phyloP scores from a whole-genome alignment of 2,888 invertebrate genomes.

The Baronia brevicornis region DNA sequence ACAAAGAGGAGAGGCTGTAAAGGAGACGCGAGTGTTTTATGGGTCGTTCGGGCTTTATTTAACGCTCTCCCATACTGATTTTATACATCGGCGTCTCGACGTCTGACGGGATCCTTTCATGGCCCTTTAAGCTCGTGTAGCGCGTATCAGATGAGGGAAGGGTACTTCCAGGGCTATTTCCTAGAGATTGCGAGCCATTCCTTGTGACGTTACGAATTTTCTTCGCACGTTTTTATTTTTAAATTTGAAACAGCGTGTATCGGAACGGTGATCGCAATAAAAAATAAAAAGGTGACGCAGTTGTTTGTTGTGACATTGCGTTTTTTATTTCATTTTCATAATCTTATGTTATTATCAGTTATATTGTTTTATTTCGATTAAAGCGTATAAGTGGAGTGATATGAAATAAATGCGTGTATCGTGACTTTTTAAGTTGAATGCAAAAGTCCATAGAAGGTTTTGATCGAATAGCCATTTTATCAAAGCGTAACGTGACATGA shows the following conservation, averaged over 20 bases:
- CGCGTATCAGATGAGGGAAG: conserved; percentile 25
- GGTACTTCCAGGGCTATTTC: conserved; percentile 23
- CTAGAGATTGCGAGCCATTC: conserved; percentile 22
- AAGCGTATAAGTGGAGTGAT: too few relatives aligned
- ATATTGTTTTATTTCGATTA: too few relatives aligned
- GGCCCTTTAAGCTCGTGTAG: conserved; percentile 27
- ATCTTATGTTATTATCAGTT: too few relatives aligned
- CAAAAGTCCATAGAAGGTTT: too few relatives aligned
- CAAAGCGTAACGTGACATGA: too few relatives aligned
- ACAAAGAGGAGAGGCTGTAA: conserved; percentile 50
- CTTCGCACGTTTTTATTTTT: conserved; percentile 6
- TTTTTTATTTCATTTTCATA: too few relatives aligned
- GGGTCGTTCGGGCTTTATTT: conserved; percentile 60
- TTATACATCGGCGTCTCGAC: conserved; percentile 54
- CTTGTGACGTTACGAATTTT: conserved; percentile 10
- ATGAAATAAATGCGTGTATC: too few relatives aligned
- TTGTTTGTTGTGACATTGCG: too few relatives aligned
- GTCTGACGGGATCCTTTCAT: conserved; percentile 35
- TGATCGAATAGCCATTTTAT: too few relatives aligned
- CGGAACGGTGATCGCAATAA: too few relatives aligned
- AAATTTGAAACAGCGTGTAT: conserved; percentile 2
- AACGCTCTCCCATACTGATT: conserved; percentile 63
- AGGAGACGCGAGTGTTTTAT: conserved; percentile 50
- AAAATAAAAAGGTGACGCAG: too few relatives aligned
- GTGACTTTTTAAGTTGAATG: too few relatives aligned